A percentile compares a stretch with the other conserved stretches of the same genome.
Evolutionary conservation across 2,113 vertebrate species (phyloP).

Genomic region (Indicator indicator): DNA sequence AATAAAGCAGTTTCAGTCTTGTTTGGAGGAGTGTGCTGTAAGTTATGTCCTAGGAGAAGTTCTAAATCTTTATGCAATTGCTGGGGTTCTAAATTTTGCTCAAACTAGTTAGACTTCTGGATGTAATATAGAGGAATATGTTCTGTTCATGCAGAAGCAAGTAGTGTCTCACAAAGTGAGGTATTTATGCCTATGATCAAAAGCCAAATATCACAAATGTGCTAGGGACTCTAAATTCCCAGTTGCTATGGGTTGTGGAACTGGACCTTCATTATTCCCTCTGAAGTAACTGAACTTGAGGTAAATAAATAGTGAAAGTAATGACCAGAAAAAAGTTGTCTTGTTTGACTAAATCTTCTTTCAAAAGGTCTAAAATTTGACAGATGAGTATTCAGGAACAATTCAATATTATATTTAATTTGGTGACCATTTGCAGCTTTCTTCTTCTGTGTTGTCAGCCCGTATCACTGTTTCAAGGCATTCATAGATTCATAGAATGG

Average conservation of each 20-base stretch:
- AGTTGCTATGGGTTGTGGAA: neutral
- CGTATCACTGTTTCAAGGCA: neutral
- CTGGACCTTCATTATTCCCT: neutral
- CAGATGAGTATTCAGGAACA: neutral
- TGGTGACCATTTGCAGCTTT: neutral
- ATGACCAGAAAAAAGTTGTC: neutral
- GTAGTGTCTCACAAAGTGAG: neutral
- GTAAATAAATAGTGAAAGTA: neutral
- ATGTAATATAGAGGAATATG: neutral
- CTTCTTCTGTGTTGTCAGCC: neutral
- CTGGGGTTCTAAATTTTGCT: neutral
- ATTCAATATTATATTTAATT: neutral
- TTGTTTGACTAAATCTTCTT: neutral
- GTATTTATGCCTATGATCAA: neutral
- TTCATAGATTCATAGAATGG: neutral
- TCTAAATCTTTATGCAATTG: neutral
- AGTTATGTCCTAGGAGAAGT: neutral
- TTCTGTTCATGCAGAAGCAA: neutral
- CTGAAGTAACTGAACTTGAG: neutral
- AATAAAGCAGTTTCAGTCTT: neutral
- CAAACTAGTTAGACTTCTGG: neutral
- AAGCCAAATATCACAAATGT: neutral
- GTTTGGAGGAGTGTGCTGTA: neutral
- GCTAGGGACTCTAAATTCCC: neutral
- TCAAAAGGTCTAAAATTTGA: neutral